Evolutionary conservation across 1,140 invertebrate genomes (phyloP).

Genomic region (Neodiprion pinetum): DNA sequence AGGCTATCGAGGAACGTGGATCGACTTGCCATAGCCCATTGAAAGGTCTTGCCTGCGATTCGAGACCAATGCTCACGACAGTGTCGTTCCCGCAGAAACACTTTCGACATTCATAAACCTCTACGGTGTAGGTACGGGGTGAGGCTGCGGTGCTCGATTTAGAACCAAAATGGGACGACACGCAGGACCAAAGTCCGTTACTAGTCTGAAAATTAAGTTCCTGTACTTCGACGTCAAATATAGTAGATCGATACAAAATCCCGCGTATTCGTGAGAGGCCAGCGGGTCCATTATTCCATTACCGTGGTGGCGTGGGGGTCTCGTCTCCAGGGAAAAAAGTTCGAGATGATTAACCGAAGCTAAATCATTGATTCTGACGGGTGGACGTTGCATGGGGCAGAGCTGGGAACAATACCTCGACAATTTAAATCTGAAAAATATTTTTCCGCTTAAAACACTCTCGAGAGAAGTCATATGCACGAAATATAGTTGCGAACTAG

Average conservation of each 20-base stretch:
- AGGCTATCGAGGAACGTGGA: slow-evolving; percentile 57
- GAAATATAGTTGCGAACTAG: no score
- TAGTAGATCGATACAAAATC: slow-evolving; percentile 26
- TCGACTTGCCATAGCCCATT: slow-evolving; percentile 48
- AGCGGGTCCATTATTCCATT: slow-evolving; percentile 50
- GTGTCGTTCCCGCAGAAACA: no score
- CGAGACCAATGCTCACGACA: no score
- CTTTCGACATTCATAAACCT: no score
- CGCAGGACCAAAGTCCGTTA: no score
- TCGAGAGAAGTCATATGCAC: no score
- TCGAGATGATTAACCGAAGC: slow-evolving; percentile 54
- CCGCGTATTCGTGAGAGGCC: not conserved
- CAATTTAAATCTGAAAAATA: no score
- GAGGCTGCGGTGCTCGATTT: no score
- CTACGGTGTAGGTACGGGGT: no score
- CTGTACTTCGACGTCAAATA: not conserved
- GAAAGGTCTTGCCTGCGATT: not conserved
- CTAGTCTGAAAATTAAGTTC: no score
- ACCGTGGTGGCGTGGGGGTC: slow-evolving; percentile 36
- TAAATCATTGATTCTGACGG: not conserved
- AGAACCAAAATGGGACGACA: no score
- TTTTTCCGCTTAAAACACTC: no score
- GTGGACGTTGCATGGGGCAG: not conserved
- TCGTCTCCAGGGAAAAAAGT: slow-evolving; percentile 46
- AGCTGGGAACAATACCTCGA: not conserved